Conservation (phyloP, 2,888 invertebrate genomes). For the Ormyrus thymus region DNA sequence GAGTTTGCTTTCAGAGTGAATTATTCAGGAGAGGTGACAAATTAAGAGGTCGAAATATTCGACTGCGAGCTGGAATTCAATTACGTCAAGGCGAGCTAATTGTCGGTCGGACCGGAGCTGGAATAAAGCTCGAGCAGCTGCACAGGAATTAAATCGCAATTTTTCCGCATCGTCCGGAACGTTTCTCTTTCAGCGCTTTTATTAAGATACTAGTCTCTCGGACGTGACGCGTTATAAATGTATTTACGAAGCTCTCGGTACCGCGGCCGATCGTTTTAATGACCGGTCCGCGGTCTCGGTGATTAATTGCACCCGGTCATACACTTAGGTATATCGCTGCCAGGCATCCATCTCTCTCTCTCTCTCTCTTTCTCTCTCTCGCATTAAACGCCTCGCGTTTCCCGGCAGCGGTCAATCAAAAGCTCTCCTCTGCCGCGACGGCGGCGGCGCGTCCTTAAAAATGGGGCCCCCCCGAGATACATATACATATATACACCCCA, state of each 20-base stretch:
- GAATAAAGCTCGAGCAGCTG: background rate
- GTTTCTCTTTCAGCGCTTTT: conserved; percentile 1
- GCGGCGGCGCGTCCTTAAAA: background rate
- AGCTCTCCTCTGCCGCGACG: too few relatives aligned
- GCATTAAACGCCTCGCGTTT: conserved; percentile 3
- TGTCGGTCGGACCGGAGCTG: too few relatives aligned
- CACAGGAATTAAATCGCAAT: conserved; percentile 10
- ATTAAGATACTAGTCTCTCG: background rate
- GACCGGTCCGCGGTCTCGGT: conserved; percentile 20
- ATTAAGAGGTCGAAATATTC: too few relatives aligned
- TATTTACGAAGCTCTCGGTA: background rate
- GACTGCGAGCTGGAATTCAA: too few relatives aligned
- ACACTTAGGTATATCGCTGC: background rate
- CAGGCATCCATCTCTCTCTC: background rate
- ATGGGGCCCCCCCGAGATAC: background rate
- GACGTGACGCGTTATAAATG: conserved; percentile 3
- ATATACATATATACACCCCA: too few relatives aligned
- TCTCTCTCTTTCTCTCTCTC: too few relatives aligned
- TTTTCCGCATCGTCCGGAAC: conserved; percentile 7
- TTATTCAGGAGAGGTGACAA: too few relatives aligned
- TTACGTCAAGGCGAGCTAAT: too few relatives aligned
- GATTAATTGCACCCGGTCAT: conserved; percentile 46
- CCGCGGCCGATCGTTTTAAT: conserved; percentile 28
- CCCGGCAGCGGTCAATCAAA: conserved; percentile 34
- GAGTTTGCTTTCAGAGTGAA: too few relatives aligned